These are phyloP conservation scores for Oscheius sp. DNA, from an alignment of 1,140 invertebrate species.

Conservation along the genomic window DNA sequence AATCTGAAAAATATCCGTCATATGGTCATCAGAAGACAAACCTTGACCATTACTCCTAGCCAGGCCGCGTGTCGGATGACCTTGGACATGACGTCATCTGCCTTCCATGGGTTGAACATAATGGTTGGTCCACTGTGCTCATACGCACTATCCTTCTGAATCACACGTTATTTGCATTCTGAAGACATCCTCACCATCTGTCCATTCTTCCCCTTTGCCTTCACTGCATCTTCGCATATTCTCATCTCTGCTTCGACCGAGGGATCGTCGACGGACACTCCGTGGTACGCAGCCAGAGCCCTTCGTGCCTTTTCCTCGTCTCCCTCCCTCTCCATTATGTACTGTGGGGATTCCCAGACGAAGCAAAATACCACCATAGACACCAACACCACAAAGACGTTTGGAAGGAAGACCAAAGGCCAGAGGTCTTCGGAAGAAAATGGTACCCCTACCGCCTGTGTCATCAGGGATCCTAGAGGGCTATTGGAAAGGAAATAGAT, in stretches of 20 bases:
- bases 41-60: conserved; percentile 45
- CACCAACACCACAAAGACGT: conserved; percentile 18
- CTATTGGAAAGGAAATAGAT: not conserved
- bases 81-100: conserved; percentile 31
- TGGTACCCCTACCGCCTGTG: conserved; percentile 36
- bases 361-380: conserved; percentile 32
- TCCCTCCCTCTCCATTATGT: conserved; percentile 37
- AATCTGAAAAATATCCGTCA: conserved; percentile 21
- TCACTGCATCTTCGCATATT: conserved; percentile 25
- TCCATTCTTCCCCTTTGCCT: not conserved
- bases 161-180: not conserved
- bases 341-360: conserved; percentile 38
- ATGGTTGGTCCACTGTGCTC: conserved; percentile 20
- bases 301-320: conserved; percentile 35
- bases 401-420: conserved; percentile 36
- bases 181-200: not conserved
- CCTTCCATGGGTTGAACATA: conserved; percentile 42
- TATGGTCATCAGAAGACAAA: not conserved
- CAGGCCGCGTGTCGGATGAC: conserved; percentile 43
- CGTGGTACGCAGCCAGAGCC: conserved; percentile 36
- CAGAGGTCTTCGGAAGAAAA: conserved; percentile 39
- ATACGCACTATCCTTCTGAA: not conserved
- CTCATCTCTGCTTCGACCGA: conserved; percentile 30
- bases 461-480: conserved; percentile 28
- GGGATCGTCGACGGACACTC: conserved; percentile 29